Percentiles rank a stretch among this genome's conserved stretches.
Conservation (phyloP, 2,888 invertebrate genomes). For the Malacosoma neustria region DNA sequence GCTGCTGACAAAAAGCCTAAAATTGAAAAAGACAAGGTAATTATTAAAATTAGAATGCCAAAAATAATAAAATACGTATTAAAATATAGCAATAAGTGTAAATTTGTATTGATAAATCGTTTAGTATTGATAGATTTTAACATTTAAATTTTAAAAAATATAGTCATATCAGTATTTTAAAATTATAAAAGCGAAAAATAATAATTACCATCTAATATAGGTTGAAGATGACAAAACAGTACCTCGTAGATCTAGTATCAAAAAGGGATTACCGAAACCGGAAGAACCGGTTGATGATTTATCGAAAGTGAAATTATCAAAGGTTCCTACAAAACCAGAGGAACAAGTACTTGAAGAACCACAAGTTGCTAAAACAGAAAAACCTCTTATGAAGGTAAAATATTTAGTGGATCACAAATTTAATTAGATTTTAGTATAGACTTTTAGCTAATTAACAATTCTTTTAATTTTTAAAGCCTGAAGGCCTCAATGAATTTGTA, state of each 20-base stretch:
- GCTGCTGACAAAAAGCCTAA: slow-evolving; percentile 52
- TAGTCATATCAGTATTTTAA: too few species aligned
- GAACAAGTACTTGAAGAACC: slow-evolving; percentile 52
- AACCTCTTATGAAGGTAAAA: slow-evolving; percentile 52
- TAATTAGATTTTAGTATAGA: too few species aligned
- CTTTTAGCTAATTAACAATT: background rate
- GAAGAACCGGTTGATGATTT: slow-evolving; percentile 62
- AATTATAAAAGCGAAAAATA: too few species aligned
- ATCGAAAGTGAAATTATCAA: slow-evolving; percentile 54
- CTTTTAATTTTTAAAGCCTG: slow-evolving; percentile 35
- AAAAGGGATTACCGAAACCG: slow-evolving; percentile 53
- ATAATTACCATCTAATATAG: too few species aligned
- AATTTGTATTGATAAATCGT: background rate
- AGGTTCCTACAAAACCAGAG: slow-evolving; percentile 44
- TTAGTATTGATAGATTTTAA: too few species aligned
- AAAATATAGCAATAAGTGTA: slow-evolving; percentile 4
- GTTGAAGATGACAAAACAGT: slow-evolving; percentile 48
- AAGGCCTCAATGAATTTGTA: slow-evolving; percentile 68
- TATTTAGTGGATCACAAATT: too few species aligned
- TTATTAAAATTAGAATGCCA: background rate
- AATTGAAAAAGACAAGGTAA: slow-evolving; percentile 45
- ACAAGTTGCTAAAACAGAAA: slow-evolving; percentile 52
- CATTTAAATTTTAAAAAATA: too few species aligned
- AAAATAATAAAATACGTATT: background rate
- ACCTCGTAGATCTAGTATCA: slow-evolving; percentile 47